Conservation (phyloP, 2,797 vertebrate genomes). For the Pelobates cultripes region DNA sequence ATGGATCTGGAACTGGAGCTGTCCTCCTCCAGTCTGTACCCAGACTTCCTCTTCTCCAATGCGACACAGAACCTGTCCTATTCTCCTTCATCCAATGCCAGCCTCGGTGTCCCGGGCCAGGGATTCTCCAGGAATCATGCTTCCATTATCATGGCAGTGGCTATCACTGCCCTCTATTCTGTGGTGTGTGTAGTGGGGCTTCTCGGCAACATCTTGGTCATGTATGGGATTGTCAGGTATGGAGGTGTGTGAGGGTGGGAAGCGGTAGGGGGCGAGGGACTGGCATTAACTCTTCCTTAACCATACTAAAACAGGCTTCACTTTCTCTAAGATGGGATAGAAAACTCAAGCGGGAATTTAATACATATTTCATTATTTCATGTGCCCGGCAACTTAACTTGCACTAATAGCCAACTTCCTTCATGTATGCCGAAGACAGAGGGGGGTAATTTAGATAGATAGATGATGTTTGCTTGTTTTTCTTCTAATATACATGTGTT, state of each 20-base stretch:
- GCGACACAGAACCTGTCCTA: conserved; percentile 63
- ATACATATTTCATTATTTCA: too few species aligned
- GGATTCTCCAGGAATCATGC: conserved; percentile 67
- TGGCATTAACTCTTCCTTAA: neutral
- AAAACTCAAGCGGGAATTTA: neutral
- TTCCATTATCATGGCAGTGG: conserved; percentile 80
- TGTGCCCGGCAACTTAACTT: too few species aligned
- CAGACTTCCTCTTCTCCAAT: conserved; percentile 69
- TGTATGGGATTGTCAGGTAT: conserved; percentile 96
- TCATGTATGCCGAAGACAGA: too few species aligned
- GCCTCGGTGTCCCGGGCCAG: conserved; percentile 64
- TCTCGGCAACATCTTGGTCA: conserved; percentile 91
- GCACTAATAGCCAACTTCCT: too few species aligned
- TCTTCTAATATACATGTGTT: too few species aligned
- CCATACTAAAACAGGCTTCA: neutral
- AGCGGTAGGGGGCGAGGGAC: too few species aligned
- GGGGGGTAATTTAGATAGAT: too few species aligned
- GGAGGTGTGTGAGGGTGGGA: neutral
- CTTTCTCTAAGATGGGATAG: neutral
- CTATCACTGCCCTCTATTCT: conserved; percentile 91
- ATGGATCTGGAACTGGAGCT: conserved; percentile 73
- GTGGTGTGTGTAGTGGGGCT: conserved; percentile 92
- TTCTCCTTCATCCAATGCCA: conserved; percentile 60
- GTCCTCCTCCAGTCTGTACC: conserved; percentile 63
- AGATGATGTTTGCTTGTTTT: too few species aligned